These are phyloP conservation scores for Nemotelus pantherinus DNA, from an alignment of 2,888 invertebrate genomes.

Conservation along the genomic window DNA sequence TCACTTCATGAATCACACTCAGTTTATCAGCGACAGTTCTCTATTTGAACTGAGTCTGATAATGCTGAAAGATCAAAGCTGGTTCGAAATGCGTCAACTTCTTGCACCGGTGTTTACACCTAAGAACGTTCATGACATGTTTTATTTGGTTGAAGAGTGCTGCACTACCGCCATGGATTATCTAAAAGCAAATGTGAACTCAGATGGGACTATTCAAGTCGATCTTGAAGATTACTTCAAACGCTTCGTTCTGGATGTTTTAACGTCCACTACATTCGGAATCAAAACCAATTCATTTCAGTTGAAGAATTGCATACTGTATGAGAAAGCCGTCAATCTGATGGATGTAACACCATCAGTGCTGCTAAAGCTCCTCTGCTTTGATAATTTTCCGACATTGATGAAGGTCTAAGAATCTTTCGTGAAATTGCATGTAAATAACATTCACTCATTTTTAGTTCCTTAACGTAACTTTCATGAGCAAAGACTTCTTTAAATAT, in stretches of 20 bases:
- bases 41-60: background rate
- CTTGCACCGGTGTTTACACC: background rate
- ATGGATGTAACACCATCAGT: background rate
- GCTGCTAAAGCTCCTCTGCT: background rate
- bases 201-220: background rate
- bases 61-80: background rate
- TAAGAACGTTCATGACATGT: background rate
- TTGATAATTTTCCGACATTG: background rate
- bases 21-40: background rate
- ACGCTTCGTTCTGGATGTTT: background rate
- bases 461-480: background rate
- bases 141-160: constrained; percentile 17
- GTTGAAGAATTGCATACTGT: background rate
- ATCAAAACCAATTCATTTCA: constrained; percentile 1
- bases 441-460: background rate
- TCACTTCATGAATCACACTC: background rate
- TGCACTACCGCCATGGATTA: background rate
- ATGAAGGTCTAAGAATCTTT: background rate
- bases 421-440: background rate
- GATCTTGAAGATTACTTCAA: background rate
- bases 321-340: background rate
- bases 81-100: background rate
- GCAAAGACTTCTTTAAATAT: constrained; percentile 1
- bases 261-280: background rate
- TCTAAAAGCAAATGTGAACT: background rate